Conservation (phyloP, 2,888 invertebrate genomes). For the Thecocarcelia acutangulata region DNA sequence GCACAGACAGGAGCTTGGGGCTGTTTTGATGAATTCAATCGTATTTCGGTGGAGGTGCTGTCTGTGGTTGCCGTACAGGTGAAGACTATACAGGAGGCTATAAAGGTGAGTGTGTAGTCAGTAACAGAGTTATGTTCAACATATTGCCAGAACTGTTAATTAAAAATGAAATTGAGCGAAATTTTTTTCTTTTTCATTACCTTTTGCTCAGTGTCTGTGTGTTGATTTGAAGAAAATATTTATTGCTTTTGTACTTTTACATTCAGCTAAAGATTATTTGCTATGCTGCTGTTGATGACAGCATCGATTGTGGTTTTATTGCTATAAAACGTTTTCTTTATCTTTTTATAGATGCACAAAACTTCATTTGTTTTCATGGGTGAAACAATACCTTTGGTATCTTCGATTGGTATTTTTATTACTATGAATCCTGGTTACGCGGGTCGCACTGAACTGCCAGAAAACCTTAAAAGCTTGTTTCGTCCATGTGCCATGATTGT, state of each 20-base stretch:
- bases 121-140: constrained; percentile 23
- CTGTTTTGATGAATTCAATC: constrained; percentile 98
- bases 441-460: constrained; percentile 92
- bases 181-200: background rate
- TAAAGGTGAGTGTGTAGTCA: constrained; percentile 83
- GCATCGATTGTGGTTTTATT: constrained; percentile 39
- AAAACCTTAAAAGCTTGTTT: constrained; percentile 85
- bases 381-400: constrained; percentile 88
- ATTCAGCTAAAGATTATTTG: constrained; percentile 30
- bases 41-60: constrained; percentile 97
- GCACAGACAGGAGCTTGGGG: constrained; percentile 98
- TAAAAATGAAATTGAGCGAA: constrained; percentile 30
- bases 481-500: constrained; percentile 99
- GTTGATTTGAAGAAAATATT: constrained; percentile 29
- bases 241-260: constrained; percentile 30
- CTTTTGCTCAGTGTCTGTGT: background rate
- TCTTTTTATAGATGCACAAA: constrained; percentile 84
- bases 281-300: constrained; percentile 41
- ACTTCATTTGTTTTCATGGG: constrained; percentile 92
- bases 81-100: constrained; percentile 92
- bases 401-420: constrained; percentile 95
- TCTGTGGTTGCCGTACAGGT: constrained; percentile 98
- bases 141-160: constrained; percentile 49
- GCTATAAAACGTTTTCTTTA: background rate
- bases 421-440: constrained; percentile 99